Conservation (phyloP, 1,140 invertebrate genomes). For the Mamestra configurata region DNA sequence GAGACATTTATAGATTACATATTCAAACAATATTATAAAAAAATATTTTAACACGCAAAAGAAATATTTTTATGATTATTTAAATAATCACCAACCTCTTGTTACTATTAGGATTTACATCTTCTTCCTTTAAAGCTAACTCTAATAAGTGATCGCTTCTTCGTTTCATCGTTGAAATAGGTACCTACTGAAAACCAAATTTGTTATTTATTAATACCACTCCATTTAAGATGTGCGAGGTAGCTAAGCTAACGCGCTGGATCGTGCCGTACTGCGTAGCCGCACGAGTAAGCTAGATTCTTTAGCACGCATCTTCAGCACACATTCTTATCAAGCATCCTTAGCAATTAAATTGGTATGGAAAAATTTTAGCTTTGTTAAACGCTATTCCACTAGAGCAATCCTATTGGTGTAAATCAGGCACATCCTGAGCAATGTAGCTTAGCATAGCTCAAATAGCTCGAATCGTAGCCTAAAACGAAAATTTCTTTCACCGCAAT, state of each 20-base stretch:
- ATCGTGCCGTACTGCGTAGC: background rate
- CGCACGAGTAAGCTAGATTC: slow-evolving; percentile 1
- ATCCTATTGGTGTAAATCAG: background rate
- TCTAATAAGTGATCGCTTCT: slow-evolving; percentile 10
- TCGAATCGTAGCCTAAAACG: background rate
- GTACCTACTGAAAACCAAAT: background rate
- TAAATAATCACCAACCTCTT: slow-evolving; percentile 4
- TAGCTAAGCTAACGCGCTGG: slow-evolving; percentile 1
- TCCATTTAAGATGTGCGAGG: background rate
- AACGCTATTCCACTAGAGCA: background rate
- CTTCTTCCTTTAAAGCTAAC: slow-evolving; percentile 17
- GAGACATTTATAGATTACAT: too few relatives aligned
- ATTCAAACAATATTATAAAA: too few relatives aligned
- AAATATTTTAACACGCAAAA: too few relatives aligned
- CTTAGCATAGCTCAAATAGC: background rate
- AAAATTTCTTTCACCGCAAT: slow-evolving; percentile 1
- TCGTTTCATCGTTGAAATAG: slow-evolving; percentile 15
- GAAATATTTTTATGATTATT: background rate
- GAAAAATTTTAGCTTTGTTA: background rate
- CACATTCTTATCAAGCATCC: background rate
- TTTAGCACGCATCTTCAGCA: background rate
- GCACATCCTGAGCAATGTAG: background rate
- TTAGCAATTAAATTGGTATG: slow-evolving; percentile 15
- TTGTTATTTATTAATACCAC: background rate
- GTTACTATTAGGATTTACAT: slow-evolving; percentile 1